Conservation (phyloP, 2,113 vertebrate species). For the Anthoscopus minutus region DNA sequence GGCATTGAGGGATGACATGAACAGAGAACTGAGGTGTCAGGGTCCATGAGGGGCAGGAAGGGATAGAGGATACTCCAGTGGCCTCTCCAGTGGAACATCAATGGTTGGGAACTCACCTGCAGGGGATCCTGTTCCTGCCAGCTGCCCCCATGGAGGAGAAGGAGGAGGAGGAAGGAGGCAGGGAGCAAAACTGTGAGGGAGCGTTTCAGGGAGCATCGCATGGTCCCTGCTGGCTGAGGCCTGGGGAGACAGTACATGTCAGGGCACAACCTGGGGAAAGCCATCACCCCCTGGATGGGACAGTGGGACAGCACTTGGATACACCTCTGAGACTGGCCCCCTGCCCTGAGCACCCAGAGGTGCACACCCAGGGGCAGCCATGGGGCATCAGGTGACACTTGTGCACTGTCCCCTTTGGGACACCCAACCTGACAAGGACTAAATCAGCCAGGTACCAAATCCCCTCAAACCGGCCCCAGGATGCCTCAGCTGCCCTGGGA, state of each 20-base stretch:
- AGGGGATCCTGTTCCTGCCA: not conserved
- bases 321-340: not conserved
- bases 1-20: not conserved
- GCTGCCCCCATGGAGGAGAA: not conserved
- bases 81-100: not conserved
- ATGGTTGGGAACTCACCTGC: not conserved
- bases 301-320: not conserved
- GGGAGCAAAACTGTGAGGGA: not conserved
- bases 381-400: not conserved
- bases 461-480: not conserved
- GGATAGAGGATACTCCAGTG: not conserved
- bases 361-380: not conserved
- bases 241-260: not conserved
- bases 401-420: not conserved
- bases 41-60: not conserved
- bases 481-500: not conserved
- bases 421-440: not conserved
- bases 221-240: not conserved
- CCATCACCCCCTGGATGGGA: not conserved
- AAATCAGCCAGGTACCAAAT: not conserved
- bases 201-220: conserved; percentile 44
- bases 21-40: not conserved
- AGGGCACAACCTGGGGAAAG: not conserved
- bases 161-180: not conserved
- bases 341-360: not conserved